These are phyloP conservation scores for Chanos chanos DNA, from an alignment of 2,797 vertebrate genomes.

Conservation along the genomic window DNA sequence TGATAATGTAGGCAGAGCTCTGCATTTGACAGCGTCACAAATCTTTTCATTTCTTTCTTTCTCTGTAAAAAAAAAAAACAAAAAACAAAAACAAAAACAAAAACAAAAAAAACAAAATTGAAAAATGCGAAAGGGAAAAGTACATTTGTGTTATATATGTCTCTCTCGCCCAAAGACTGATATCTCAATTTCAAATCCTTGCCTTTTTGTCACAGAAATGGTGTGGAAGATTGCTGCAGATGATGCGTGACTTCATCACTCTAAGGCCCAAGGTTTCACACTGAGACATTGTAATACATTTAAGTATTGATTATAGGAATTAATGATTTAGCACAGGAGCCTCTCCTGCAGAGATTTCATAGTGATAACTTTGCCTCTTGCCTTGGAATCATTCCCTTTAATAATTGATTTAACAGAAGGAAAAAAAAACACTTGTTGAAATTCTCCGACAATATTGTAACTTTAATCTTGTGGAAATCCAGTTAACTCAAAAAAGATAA, in stretches of 20 bases:
- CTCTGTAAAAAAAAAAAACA: too few relatives aligned
- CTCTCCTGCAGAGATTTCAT: slow-evolving; percentile 16
- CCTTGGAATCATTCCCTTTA: too few relatives aligned
- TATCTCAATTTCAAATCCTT: slow-evolving; percentile 51
- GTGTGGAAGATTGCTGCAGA: slow-evolving; percentile 46
- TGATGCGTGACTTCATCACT: slow-evolving; percentile 59
- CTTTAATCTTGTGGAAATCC: slow-evolving; percentile 58
- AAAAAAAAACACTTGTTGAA: too few relatives aligned
- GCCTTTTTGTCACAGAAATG: slow-evolving; percentile 44
- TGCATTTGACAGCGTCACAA: slow-evolving; percentile 51
- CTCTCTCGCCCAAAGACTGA: slow-evolving; percentile 23
- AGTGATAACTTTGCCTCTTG: too few relatives aligned
- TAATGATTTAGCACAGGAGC: slow-evolving; percentile 55
- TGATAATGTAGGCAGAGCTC: slow-evolving; percentile 45
- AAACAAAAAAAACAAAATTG: too few relatives aligned
- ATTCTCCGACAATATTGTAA: slow-evolving; percentile 48
- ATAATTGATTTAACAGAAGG: too few relatives aligned
- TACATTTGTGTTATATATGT: slow-evolving; percentile 1
- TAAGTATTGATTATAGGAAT: slow-evolving; percentile 66
- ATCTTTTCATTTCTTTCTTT: slow-evolving; percentile 53
- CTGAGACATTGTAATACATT: slow-evolving; percentile 62
- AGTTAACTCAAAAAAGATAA: slow-evolving; percentile 57
- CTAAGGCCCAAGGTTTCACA: slow-evolving; percentile 61
- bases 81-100: too few relatives aligned
- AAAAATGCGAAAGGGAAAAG: too few relatives aligned